Base-by-base conservation (phyloP, 2,888 invertebrate species). In the Drosophila pegasa region DNA sequence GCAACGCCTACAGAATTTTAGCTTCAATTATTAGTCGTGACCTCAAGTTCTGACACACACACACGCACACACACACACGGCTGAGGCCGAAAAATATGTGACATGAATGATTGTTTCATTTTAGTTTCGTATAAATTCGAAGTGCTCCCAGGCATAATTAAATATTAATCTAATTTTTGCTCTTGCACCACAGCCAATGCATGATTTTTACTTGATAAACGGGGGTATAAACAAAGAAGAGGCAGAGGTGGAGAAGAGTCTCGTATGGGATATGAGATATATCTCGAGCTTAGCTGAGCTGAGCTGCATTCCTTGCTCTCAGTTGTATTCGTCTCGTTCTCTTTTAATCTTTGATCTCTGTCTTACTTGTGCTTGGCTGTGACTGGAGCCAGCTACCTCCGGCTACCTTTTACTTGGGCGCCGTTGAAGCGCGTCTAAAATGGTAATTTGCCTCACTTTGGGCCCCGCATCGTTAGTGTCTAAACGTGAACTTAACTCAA, bases 361-460 rank as follows among this genome's bases (percentile, higher is more conserved):
- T 58, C 22, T 68, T 37, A n/a, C 48, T 33, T 33, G 10, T n/a
- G 27, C 12, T 56, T 31, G 47, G 33, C 8, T 51, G 43, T 47
- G 38, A 56, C 35, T 47, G 38, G 55, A 72, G 67, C 33, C 48
- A 56, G 48, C 56, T 64, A 71, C 58, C 74, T 62, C 40, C 16
- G 45, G 73, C 57, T 73, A 70, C 65, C 70, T 74, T 64, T 69
- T 62, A 66, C 75, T 81, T 75, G 82, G 60, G 68, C 67, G 75
- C 63, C 79, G 62, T 67, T 85, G 60, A 84, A 84, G 78, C 81
- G 74, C 68, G 66, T 71, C 85, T 73, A 78, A 85, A 78, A 85
- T 77, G 81, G 69, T 78, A 78, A 87, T 87, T 85, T 77, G 66
- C 82, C 57, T 68, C 64, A 51, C 51, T 64, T 73, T 66, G 56